A percentile compares a stretch with the other conserved stretches of the same genome.
Evolutionary conservation across 2,888 invertebrate species (phyloP).

Genomic region (Harpalus rubripes): DNA sequence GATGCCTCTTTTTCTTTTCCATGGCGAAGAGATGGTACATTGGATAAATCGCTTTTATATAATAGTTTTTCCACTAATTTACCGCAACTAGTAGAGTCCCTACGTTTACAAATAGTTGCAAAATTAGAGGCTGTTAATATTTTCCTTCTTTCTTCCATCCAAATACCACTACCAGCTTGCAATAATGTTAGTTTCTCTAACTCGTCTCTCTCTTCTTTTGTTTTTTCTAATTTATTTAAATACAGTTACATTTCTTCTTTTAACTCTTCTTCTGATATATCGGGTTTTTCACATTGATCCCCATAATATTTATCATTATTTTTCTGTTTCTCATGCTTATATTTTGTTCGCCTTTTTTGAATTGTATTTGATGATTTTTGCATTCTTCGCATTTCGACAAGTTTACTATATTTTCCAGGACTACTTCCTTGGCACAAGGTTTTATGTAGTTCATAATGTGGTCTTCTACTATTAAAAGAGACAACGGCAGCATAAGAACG

Average conservation of each 20-base stretch:
- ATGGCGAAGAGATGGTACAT: too few species aligned
- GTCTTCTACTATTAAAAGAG: background rate
- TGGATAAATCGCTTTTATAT: too few species aligned
- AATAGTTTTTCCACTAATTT: too few species aligned
- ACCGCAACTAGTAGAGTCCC: too few species aligned
- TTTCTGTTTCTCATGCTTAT: background rate
- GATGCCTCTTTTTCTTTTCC: too few species aligned
- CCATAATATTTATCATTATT: background rate
- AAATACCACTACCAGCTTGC: background rate
- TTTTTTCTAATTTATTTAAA: background rate
- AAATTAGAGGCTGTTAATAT: slow-evolving; percentile 38
- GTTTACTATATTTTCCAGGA: background rate
- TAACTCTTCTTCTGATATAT: background rate
- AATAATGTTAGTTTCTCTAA: background rate
- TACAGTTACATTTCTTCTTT: background rate
- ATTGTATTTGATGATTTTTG: background rate
- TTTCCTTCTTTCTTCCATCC: slow-evolving; percentile 6
- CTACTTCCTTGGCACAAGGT: background rate
- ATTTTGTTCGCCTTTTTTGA: background rate
- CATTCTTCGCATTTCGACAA: too few species aligned
- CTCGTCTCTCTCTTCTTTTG: background rate
- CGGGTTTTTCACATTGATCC: background rate
- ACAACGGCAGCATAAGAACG: slow-evolving; percentile 20
- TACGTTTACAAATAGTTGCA: too few species aligned
- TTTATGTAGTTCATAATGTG: slow-evolving; percentile 25